A percentile compares a stretch with the other conserved stretches of the same genome.
Evolutionary conservation across 2,113 vertebrate genomes (phyloP).

Genomic region (Urocynchramus pylzowi): DNA sequence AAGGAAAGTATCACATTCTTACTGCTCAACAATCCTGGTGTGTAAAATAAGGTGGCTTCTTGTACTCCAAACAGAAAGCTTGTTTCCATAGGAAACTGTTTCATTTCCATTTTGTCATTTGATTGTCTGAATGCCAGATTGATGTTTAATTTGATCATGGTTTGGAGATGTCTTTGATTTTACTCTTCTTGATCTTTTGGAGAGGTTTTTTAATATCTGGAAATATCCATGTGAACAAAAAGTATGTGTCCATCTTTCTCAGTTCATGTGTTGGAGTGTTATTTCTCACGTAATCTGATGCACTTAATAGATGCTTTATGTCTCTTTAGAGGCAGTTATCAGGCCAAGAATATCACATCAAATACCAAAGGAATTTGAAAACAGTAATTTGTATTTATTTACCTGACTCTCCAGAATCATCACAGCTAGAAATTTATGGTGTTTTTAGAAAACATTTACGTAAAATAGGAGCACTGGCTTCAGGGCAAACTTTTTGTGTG

Average conservation of each 20-base stretch:
- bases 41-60: neutral
- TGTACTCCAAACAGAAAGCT: neutral
- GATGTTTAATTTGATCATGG: neutral
- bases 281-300: neutral
- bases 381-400: neutral
- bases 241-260: neutral
- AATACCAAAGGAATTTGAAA: neutral
- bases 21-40: neutral
- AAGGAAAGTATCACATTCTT: neutral
- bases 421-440: neutral
- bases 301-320: neutral
- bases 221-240: neutral
- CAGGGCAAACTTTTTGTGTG: neutral
- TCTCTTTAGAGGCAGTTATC: neutral
- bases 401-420: neutral
- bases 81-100: neutral
- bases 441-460: neutral
- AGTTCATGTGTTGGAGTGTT: neutral
- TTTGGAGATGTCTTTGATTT: neutral
- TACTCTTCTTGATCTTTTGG: neutral
- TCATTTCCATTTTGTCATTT: neutral
- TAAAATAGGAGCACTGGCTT: neutral
- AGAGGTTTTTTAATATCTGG: neutral
- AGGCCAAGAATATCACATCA: neutral
- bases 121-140: neutral